Percentiles rank a stretch among this genome's conserved stretches.
Evolutionary conservation across 2,113 vertebrate species (phyloP).

Genomic region (Ancistrus triradiatus): DNA sequence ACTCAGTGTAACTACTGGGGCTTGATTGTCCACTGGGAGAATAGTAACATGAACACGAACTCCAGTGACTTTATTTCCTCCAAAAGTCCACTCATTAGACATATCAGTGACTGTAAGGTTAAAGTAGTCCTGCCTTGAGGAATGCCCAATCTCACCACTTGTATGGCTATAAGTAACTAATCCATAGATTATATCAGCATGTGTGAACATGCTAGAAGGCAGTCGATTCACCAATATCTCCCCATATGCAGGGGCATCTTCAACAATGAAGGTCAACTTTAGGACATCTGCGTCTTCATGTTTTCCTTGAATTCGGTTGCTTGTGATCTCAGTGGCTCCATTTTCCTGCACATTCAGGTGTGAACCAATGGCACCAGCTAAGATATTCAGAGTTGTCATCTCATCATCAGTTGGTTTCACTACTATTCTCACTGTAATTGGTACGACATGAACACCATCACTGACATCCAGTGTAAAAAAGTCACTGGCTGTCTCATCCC

Average conservation of each 20-base stretch:
- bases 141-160: constrained; percentile 81
- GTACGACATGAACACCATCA: constrained; percentile 84
- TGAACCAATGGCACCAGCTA: constrained; percentile 79
- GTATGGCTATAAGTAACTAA: constrained; percentile 84
- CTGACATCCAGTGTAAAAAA: constrained; percentile 83
- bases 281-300: constrained; percentile 82
- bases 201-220: constrained; percentile 78
- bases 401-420: constrained; percentile 80
- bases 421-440: constrained; percentile 78
- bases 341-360: constrained; percentile 89
- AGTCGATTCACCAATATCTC: constrained; percentile 80
- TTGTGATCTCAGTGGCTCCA: constrained; percentile 82
- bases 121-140: constrained; percentile 77
- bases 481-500: constrained; percentile 75
- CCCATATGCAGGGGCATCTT: constrained; percentile 75
- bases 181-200: constrained; percentile 85
- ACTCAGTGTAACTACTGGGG: constrained; percentile 76
- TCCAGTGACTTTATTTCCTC: constrained; percentile 74
- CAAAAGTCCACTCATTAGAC: constrained; percentile 83
- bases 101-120: constrained; percentile 86
- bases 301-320: constrained; percentile 77
- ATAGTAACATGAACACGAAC: constrained; percentile 81
- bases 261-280: constrained; percentile 84
- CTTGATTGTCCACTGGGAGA: constrained; percentile 86
- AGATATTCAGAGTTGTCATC: constrained; percentile 66